Evolutionary conservation across 2,888 invertebrate genomes (phyloP).

Genomic region (Phyto melanocephala): DNA sequence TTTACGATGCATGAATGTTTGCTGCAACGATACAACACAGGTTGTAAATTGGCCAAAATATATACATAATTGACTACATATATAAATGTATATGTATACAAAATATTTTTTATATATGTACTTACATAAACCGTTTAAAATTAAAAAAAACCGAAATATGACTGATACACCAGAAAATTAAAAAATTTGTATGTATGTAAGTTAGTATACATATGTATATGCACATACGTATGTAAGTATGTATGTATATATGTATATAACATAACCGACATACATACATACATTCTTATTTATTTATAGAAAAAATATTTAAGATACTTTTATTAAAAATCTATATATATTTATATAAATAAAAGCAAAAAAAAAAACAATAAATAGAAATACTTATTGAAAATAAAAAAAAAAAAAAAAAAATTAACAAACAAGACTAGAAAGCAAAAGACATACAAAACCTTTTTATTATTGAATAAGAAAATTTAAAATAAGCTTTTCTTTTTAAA

Average conservation of each 20-base stretch:
- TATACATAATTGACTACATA: no score
- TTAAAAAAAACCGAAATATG: no score
- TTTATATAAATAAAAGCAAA: constrained; percentile 26
- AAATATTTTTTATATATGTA: constrained; percentile 1
- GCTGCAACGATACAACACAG: no score
- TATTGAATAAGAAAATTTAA: constrained; percentile 15
- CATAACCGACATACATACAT: no score
- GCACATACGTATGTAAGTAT: no score
- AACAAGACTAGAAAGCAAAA: constrained; percentile 41
- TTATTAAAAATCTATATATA: constrained; percentile 46
- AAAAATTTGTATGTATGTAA: no score
- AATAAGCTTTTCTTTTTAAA: constrained; percentile 21
- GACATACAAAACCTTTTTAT: constrained; percentile 28
- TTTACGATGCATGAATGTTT: no score
- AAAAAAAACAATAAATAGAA: not conserved
- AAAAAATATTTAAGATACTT: constrained; percentile 25
- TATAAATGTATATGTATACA: no score
- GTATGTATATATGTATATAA: constrained; percentile 4
- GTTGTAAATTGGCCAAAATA: no score
- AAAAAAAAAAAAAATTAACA: constrained; percentile 7
- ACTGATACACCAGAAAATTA: no score
- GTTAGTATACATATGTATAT: no score
- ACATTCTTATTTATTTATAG: constrained; percentile 7
- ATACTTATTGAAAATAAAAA: constrained; percentile 1
- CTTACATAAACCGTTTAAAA: not conserved